These are phyloP conservation scores for Polypedilum pembai DNA, from an alignment of 1,140 invertebrate genomes.

Conservation along the genomic window DNA sequence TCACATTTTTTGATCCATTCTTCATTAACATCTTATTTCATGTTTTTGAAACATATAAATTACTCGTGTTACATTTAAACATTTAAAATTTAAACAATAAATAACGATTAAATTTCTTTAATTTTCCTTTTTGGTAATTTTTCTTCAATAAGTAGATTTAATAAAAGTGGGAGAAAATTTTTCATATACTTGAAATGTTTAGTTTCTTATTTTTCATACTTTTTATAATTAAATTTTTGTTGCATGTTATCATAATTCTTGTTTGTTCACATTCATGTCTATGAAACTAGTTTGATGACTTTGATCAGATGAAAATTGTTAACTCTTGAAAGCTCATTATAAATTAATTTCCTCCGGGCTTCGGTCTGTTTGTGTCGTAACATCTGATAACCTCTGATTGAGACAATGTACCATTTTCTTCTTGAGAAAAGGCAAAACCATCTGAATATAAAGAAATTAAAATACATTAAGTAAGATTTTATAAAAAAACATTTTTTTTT, in stretches of 20 bases:
- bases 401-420: slow-evolving; percentile 89
- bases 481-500: too few relatives aligned
- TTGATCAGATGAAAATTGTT: slow-evolving; percentile 22
- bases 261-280: neutral
- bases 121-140: neutral
- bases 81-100: slow-evolving; percentile 27
- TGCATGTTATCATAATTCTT: neutral
- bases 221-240: neutral
- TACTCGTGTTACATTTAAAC: slow-evolving; percentile 26
- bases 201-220: neutral
- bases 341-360: slow-evolving; percentile 55
- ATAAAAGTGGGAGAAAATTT: neutral
- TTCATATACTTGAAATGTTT: neutral
- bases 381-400: slow-evolving; percentile 88
- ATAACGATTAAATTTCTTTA: slow-evolving; percentile 15
- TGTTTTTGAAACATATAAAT: slow-evolving; percentile 21
- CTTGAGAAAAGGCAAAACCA: slow-evolving; percentile 98
- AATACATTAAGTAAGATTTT: too few relatives aligned
- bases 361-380: slow-evolving; percentile 84
- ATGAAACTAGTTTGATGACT: neutral
- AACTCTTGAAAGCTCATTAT: slow-evolving; percentile 22
- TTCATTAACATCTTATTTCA: neutral
- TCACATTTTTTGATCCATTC: neutral
- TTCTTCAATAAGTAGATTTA: neutral
- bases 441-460: slow-evolving; percentile 58